A percentile compares a stretch with the other conserved stretches of the same genome.
Evolutionary conservation across 2,113 vertebrate species (phyloP).

Genomic region (Ceratotherium simum): DNA sequence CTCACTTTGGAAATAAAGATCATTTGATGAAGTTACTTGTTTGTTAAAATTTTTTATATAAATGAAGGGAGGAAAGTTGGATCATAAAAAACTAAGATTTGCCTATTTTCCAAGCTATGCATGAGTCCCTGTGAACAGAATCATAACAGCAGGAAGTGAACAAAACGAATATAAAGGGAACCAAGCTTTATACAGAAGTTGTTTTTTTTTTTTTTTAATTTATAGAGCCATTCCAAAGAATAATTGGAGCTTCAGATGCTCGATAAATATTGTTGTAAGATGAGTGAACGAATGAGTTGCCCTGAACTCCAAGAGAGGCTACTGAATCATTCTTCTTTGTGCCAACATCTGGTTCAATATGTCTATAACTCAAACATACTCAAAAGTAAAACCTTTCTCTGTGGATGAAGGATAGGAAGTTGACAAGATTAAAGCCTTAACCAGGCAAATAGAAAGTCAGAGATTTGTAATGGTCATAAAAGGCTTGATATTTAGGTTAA

Average conservation of each 20-base stretch:
- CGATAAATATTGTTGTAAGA: background rate
- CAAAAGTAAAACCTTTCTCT: slow-evolving; percentile 38
- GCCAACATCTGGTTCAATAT: background rate
- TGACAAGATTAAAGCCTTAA: slow-evolving; percentile 67
- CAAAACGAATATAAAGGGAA: background rate
- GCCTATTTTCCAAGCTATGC: background rate
- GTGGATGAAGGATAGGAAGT: background rate
- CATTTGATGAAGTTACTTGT: background rate
- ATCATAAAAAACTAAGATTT: background rate
- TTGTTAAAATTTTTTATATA: background rate
- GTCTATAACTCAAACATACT: slow-evolving; percentile 1
- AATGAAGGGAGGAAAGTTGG: background rate
- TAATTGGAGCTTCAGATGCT: slow-evolving; percentile 10
- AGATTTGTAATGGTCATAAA: slow-evolving; percentile 71
- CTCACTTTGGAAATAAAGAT: background rate
- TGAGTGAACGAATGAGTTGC: slow-evolving; percentile 23
- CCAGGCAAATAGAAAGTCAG: slow-evolving; percentile 43
- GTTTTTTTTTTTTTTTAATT: background rate
- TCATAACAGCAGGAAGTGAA: background rate
- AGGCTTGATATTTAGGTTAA: slow-evolving; percentile 27
- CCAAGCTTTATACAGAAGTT: background rate
- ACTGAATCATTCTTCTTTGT: slow-evolving; percentile 7
- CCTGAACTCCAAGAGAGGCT: background rate
- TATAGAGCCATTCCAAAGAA: background rate
- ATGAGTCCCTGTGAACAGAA: background rate